Conservation (phyloP, 2,113 vertebrate species). For the Paraplagusia blochii region DNA sequence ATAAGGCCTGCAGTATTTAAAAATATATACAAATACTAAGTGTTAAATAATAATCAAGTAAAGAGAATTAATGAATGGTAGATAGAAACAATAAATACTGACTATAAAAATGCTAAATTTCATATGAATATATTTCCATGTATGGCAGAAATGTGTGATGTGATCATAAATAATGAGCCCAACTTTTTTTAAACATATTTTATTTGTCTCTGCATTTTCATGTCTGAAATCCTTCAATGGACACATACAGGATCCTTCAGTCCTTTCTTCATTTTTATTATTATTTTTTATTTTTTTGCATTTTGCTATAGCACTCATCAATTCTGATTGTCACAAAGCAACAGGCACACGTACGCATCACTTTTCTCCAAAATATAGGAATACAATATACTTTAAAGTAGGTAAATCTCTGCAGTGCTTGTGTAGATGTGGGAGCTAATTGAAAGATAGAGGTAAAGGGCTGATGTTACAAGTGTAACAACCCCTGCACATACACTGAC, state of each 20-base stretch:
- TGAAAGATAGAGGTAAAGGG: slow-evolving; percentile 47
- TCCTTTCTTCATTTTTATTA: neutral
- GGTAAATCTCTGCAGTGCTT: slow-evolving; percentile 23
- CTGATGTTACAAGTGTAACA: slow-evolving; percentile 25
- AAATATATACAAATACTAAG: no score
- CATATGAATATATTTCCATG: no score
- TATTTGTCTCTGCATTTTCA: slow-evolving; percentile 45
- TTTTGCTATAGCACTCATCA: neutral
- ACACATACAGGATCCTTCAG: slow-evolving; percentile 26
- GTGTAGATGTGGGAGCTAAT: slow-evolving; percentile 21
- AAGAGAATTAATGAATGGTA: no score
- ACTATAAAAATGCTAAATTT: no score
- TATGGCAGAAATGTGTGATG: no score
- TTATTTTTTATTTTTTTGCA: slow-evolving; percentile 1
- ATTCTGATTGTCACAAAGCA: slow-evolving; percentile 37
- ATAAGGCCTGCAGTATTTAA: no score
- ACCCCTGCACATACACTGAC: neutral
- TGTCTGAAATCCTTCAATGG: slow-evolving; percentile 33
- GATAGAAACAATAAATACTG: no score
- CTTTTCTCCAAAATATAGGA: slow-evolving; percentile 10
- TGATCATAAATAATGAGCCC: no score
- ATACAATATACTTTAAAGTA: slow-evolving; percentile 16
- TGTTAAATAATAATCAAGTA: no score
- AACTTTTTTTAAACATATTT: slow-evolving; percentile 19
- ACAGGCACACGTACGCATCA: slow-evolving; percentile 3